These are phyloP conservation scores for Habrosyne pyritoides DNA, from an alignment of 2,888 invertebrate genomes.

Conservation along the genomic window DNA sequence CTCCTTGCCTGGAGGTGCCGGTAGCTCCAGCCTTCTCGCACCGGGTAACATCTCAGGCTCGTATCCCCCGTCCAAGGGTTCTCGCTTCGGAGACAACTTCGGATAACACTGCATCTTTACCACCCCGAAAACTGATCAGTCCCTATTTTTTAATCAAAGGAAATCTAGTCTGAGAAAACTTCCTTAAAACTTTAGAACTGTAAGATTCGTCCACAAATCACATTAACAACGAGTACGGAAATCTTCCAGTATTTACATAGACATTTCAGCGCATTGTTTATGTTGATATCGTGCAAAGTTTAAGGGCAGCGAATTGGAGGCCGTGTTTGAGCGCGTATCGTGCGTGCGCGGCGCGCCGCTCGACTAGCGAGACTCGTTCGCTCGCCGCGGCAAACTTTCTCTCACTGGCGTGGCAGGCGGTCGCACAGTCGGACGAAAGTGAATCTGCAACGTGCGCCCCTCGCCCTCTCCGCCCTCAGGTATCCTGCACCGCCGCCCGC, in stretches of 20 bases:
- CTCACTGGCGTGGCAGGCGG: slow-evolving; percentile 80
- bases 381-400: slow-evolving; percentile 83
- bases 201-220: slow-evolving; percentile 42
- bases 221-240: slow-evolving; percentile 51
- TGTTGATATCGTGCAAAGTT: slow-evolving; percentile 45
- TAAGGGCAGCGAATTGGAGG: slow-evolving; percentile 40
- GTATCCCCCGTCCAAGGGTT: slow-evolving; percentile 66
- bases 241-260: slow-evolving; percentile 46
- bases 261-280: slow-evolving; percentile 62
- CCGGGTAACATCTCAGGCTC: slow-evolving; percentile 67
- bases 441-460: slow-evolving; percentile 78
- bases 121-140: slow-evolving; percentile 40
- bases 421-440: slow-evolving; percentile 80
- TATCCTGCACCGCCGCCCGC: slow-evolving; percentile 66
- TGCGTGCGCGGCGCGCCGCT: slow-evolving; percentile 74
- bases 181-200: slow-evolving; percentile 34
- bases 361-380: slow-evolving; percentile 79
- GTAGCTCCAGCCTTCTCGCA: slow-evolving; percentile 69
- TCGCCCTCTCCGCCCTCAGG: slow-evolving; percentile 53
- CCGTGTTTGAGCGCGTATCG: slow-evolving; percentile 58
- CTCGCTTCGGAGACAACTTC: slow-evolving; percentile 72
- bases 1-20: slow-evolving; percentile 78
- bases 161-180: slow-evolving; percentile 24
- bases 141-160: slow-evolving; percentile 31
- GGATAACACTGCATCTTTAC: slow-evolving; percentile 78